Evolutionary conservation across 2,888 invertebrate species (phyloP), one percentile per base, ranked within the genome.

Genomic region (Noctua comes): DNA sequence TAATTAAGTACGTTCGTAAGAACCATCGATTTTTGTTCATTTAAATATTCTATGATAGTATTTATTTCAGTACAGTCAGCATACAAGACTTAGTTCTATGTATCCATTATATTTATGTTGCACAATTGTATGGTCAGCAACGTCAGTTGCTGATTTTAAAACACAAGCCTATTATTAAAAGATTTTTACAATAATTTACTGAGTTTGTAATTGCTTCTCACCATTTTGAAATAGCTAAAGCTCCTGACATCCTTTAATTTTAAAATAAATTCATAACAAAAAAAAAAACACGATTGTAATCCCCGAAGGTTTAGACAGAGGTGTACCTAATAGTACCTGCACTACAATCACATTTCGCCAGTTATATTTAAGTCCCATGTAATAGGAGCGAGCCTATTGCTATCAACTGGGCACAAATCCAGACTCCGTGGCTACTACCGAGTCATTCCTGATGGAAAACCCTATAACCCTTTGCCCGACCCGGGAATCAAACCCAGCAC

Each of bases 91-190:
- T 70, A 31, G 69, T 79, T 79, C 36, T 77, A 74, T 77, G 73
- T 86, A 80, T 80, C 80, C 71, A 51, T 80, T 82, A 78, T 79
- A 73, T 68, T 77, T 85, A 85, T 80, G 84, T 86, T 88, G 87
- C 87, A 87, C 87, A 88, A 87, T 83, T 80, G 80, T 87, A 87
- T 75, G 51, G 66, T 76, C 81, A 24, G 73, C 77, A 68, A 74
- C 73, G 16, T 43, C 1, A n/a, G 78, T 81, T 79, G 79, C 73
- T 77, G 84, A 74, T 82, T 86, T 75, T 77, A 72, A 76, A 84
- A 85, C 77, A 78, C 86, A 86, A 87, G 76, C 86, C 82, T 84
- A 87, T 87, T 84, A 87, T 87, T 84, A 87, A 87, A 86, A 82
- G 72, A 84, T 82, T 84, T 85, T 87, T 87, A 79, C 77, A 82